Base-by-base conservation (phyloP, 2,888 invertebrate species). In the Pseudococcus viburni region DNA sequence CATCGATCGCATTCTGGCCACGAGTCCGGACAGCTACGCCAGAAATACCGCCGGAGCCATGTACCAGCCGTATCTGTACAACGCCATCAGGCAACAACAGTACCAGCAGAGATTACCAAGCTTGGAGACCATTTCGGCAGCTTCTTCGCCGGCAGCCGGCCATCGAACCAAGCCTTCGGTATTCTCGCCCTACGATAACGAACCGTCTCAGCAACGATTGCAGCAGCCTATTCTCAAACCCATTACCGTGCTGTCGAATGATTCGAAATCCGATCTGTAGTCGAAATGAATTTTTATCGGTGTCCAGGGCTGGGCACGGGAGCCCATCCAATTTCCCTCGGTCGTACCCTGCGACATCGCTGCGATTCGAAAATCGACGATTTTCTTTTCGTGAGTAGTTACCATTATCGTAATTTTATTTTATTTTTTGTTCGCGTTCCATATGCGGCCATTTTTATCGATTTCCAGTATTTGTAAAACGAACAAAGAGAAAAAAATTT, bases 1-100 rank as follows among this genome's bases (percentile, higher is more conserved):
- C 84, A 92, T 93, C 90, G 93, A 93, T 55, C 91, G 93, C 88
- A 90, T 93, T 0, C 91, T 93, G 22, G 86, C 89, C 73, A 85
- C 89, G 77, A 87, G 88, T 84, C 85, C 89, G n/a, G 89, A 88
- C 26, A 84, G 80, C 17, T 86, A 85, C 11, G 19, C 89, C 33
- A 33, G 88, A 22, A 88, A 86, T 11, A 68, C 85, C 11, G 88
- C 85, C 46, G 73, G 9, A 4, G 33, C 64, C 12, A 55, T 86
- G 86, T 86, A 59, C 64, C 42, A 5, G 15, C 73, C 86, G 19
- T 46, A 84, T 46, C 4, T 88, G 4, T 84, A 84, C 22, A 88
- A 88, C 46, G 83, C 39, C 19, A 42, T 88, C 42, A 68, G 77
- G 19, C 87, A 87, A 15, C 87, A 87, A 33, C 46, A 77, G 19